Conservation (phyloP, 2,888 invertebrate genomes). For the Deilephila elpenor region DNA sequence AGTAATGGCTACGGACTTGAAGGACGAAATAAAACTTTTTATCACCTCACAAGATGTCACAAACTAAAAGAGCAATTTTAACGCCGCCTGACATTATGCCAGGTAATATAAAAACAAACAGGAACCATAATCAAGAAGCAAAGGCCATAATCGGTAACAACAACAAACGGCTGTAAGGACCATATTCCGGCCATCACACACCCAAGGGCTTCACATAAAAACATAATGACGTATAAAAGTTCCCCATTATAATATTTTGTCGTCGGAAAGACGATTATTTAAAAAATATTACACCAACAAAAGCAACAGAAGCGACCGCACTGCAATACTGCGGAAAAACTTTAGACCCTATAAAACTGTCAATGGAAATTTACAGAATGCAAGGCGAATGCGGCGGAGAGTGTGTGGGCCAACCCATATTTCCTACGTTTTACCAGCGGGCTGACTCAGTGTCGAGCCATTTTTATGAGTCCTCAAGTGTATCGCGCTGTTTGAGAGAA, state of each 20-base stretch:
- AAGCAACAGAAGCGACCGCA: constrained; percentile 8
- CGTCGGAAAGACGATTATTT: constrained; percentile 21
- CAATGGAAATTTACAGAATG: constrained; percentile 35
- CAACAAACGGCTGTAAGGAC: constrained; percentile 10
- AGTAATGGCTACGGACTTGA: too few relatives aligned
- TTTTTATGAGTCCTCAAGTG: constrained; percentile 52
- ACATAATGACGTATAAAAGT: constrained; percentile 25
- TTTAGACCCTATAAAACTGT: constrained; percentile 32
- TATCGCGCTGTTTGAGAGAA: constrained; percentile 52
- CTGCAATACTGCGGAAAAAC: constrained; percentile 25
- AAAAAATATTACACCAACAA: constrained; percentile 22
- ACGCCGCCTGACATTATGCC: too few relatives aligned
- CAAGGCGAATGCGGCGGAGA: constrained; percentile 39
- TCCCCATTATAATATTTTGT: constrained; percentile 21
- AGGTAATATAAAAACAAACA: constrained; percentile 6
- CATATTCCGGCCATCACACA: constrained; percentile 8
- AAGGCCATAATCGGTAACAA: constrained; percentile 1
- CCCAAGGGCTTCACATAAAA: constrained; percentile 14
- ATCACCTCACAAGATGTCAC: too few relatives aligned
- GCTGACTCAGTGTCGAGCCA: constrained; percentile 25
- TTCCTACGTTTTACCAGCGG: constrained; percentile 35
- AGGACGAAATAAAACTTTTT: too few relatives aligned
- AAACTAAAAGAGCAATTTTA: too few relatives aligned
- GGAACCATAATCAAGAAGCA: not conserved
- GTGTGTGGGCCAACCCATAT: constrained; percentile 31